These are phyloP conservation scores for Lonchura striata DNA, from an alignment of 2,113 vertebrate genomes.

Conservation along the genomic window DNA sequence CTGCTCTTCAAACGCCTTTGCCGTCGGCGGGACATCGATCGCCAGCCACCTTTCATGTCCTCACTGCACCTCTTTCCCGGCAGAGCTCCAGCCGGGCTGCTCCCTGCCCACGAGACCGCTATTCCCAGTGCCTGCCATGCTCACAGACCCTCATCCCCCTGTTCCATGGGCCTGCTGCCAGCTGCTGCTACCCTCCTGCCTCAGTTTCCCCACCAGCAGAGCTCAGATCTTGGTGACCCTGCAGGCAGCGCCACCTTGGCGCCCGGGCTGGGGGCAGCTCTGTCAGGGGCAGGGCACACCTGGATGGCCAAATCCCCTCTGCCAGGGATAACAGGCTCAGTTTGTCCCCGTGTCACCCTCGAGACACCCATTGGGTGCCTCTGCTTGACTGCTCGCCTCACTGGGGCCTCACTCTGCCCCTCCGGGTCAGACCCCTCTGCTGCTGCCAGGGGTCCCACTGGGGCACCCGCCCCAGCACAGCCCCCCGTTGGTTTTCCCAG, in stretches of 20 bases:
- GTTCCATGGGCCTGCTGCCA: rapidly evolving
- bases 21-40: not conserved
- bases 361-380: not conserved
- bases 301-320: not conserved
- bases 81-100: not conserved
- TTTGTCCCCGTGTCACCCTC: rapidly evolving
- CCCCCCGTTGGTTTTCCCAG: slow-evolving; percentile 21
- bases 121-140: rapidly evolving
- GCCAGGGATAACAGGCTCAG: not conserved
- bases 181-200: not conserved
- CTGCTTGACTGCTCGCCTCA: rapidly evolving
- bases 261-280: not conserved
- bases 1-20: not conserved
- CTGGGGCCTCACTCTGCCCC: not conserved
- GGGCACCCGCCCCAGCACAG: not conserved
- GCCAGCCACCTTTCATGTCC: not conserved
- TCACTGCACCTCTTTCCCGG: not conserved
- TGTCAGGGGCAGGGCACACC: not conserved
- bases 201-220: not conserved
- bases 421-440: not conserved
- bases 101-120: not conserved
- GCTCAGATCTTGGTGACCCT: rapidly evolving
- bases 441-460: not conserved
- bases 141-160: rapidly evolving
- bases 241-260: rapidly evolving